These are phyloP conservation scores for Polydrusus cervinus DNA, from an alignment of 2,888 invertebrate genomes.

Conservation along the genomic window DNA sequence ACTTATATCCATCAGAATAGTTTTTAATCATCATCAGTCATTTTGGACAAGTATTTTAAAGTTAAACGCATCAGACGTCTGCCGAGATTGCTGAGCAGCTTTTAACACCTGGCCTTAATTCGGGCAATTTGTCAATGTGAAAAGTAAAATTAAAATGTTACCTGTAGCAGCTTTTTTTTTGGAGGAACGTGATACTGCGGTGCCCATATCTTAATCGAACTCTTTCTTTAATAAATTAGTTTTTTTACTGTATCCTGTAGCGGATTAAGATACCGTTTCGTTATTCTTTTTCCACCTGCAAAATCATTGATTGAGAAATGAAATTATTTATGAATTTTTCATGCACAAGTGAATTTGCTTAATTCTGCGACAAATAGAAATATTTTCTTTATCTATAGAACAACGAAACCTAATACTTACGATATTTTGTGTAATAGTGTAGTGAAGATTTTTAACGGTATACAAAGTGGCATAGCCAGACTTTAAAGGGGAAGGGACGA, in stretches of 20 bases:
- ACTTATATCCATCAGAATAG: slow-evolving; percentile 31
- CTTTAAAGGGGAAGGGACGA: too few species aligned
- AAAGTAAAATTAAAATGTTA: slow-evolving; percentile 18
- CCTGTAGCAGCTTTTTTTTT: slow-evolving; percentile 22
- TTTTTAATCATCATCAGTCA: slow-evolving; percentile 43
- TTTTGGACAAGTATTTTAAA: slow-evolving; percentile 36
- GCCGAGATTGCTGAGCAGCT: slow-evolving; percentile 32
- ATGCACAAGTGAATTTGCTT: too few species aligned
- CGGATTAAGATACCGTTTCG: too few species aligned
- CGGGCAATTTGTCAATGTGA: slow-evolving; percentile 28
- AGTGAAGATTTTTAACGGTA: too few species aligned
- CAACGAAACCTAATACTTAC: too few species aligned
- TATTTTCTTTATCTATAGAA: too few species aligned
- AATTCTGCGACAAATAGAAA: too few species aligned
- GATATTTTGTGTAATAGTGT: too few species aligned
- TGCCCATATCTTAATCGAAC: neutral
- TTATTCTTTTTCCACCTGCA: too few species aligned
- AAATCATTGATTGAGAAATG: too few species aligned
- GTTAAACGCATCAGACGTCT: slow-evolving; percentile 34
- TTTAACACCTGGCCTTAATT: slow-evolving; percentile 36
- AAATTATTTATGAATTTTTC: too few species aligned
- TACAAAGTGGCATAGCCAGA: too few species aligned
- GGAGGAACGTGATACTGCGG: neutral
- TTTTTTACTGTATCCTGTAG: slow-evolving; percentile 11
- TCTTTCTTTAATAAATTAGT: neutral